Evolutionary conservation across 2,797 vertebrate genomes (phyloP).

Genomic region (Fistularia commersonii): DNA sequence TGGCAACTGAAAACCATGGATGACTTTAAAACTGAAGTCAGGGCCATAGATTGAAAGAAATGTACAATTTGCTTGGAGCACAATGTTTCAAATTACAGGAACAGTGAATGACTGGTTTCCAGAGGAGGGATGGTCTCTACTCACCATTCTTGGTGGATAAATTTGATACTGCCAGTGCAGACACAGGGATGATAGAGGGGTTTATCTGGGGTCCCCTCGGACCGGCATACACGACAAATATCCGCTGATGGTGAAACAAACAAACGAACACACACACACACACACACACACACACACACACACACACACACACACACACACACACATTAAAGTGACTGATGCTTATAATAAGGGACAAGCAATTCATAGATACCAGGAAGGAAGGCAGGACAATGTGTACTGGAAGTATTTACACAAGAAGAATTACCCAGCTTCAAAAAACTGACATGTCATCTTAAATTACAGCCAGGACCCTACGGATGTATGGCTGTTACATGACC

Average conservation of each 20-base stretch:
- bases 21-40: too few species aligned
- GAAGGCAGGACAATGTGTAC: neutral
- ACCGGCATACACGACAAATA: conserved; percentile 98
- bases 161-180: conserved; percentile 99
- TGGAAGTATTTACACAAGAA: too few species aligned
- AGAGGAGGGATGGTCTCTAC: conserved; percentile 32
- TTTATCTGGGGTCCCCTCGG: conserved; percentile 96
- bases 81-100: too few species aligned
- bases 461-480: too few species aligned
- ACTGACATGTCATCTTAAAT: too few species aligned
- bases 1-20: too few species aligned
- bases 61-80: too few species aligned
- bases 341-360: too few species aligned
- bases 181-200: conserved; percentile 97
- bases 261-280: too few species aligned
- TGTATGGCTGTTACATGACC: neutral
- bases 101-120: too few species aligned
- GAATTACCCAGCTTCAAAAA: too few species aligned
- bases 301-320: conserved; percentile 11
- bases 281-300: conserved; percentile 2
- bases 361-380: conserved; percentile 1
- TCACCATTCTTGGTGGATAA: conserved; percentile 99
- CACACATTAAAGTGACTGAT: neutral
- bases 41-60: too few species aligned
- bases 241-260: conserved; percentile 73